Conservation (phyloP, 92 coral and sea anemone species). For the Heliopora coerulea region DNA sequence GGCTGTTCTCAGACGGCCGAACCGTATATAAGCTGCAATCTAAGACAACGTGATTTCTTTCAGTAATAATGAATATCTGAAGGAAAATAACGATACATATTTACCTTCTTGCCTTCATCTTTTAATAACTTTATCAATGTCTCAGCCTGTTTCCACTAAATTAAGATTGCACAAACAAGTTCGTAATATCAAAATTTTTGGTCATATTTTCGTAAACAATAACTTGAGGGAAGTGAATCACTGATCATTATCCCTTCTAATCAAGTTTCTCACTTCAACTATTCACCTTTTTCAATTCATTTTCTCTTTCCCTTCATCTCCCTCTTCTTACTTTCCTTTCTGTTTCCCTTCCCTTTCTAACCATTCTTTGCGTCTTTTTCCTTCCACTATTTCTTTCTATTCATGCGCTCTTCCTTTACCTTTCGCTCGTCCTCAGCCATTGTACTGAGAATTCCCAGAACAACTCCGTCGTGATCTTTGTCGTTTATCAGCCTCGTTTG, state of each 20-base stretch:
- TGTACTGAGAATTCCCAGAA: conserved; percentile 80
- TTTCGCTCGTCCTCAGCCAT: conserved; percentile 66
- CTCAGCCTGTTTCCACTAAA: conserved; percentile 85
- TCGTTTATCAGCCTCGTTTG: conserved; percentile 86
- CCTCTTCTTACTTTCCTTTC: background rate
- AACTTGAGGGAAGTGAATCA: background rate
- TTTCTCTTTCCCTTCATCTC: background rate
- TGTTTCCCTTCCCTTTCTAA: background rate
- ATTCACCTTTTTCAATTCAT: no score
- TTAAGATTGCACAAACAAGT: background rate
- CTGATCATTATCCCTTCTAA: background rate
- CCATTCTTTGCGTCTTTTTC: background rate
- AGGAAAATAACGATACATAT: background rate
- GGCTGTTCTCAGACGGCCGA: conserved; percentile 91
- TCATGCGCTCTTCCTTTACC: background rate
- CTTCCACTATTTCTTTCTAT: background rate
- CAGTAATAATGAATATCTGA: background rate
- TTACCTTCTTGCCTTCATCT: conserved; percentile 84
- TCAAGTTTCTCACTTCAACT: background rate
- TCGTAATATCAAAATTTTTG: background rate
- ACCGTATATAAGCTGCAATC: conserved; percentile 80
- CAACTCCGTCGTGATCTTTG: conserved; percentile 85
- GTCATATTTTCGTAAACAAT: background rate
- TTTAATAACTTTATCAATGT: conserved; percentile 76
- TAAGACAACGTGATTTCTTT: conserved; percentile 9